A percentile compares a stretch with the other conserved stretches of the same genome.
These are phyloP conservation scores for Adelognathus sp. DNA, from an alignment of 2,888 invertebrate species.

Conservation along the genomic window DNA sequence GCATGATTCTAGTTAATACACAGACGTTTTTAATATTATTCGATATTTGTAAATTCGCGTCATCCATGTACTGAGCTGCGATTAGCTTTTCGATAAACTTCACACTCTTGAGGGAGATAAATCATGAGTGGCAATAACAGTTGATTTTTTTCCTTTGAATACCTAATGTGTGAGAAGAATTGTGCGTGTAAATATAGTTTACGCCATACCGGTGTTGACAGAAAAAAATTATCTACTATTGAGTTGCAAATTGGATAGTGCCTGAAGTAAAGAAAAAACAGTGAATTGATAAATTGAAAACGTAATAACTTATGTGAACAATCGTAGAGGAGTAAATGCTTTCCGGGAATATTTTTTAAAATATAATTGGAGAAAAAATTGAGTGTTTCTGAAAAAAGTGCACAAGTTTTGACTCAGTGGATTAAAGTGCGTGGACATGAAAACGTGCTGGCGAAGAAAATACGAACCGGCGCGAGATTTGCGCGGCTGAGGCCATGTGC, in stretches of 20 bases:
- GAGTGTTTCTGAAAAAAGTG: neutral
- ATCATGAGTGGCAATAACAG: neutral
- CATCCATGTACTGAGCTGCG: too few species aligned
- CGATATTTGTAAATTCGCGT: too few species aligned
- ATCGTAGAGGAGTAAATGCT: too few species aligned
- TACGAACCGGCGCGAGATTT: constrained; percentile 5
- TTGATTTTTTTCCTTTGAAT: neutral
- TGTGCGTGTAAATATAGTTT: neutral
- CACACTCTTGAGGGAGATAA: neutral
- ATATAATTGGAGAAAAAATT: neutral
- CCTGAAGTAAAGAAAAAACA: too few species aligned
- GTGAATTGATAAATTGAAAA: too few species aligned
- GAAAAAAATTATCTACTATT: too few species aligned
- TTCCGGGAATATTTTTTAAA: too few species aligned
- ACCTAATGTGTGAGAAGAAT: neutral
- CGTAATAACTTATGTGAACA: too few species aligned
- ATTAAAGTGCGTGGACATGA: constrained; percentile 22
- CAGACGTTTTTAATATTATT: too few species aligned
- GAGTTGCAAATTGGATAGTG: too few species aligned
- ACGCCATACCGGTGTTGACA: neutral
- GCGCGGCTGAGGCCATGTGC: constrained; percentile 49
- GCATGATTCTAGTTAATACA: too few species aligned
- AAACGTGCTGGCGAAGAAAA: neutral
- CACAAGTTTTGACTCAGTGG: constrained; percentile 16
- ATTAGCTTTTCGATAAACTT: neutral